These are phyloP conservation scores for Catagonus wagneri DNA, from an alignment of 2,113 vertebrate species.

Conservation along the genomic window DNA sequence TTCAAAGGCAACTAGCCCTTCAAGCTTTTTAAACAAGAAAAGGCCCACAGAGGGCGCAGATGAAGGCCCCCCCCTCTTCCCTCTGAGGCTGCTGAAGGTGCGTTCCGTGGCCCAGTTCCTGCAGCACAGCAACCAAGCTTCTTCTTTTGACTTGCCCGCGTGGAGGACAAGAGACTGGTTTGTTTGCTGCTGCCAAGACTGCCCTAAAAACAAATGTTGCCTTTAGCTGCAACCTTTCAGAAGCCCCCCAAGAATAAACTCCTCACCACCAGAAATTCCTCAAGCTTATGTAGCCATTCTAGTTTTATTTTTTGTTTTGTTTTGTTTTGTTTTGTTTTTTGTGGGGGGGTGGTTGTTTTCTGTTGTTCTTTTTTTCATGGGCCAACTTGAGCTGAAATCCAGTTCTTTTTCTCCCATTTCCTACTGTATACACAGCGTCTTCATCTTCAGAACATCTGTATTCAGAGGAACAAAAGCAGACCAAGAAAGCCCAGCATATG, in stretches of 20 bases:
- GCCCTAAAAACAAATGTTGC: slow-evolving; percentile 37
- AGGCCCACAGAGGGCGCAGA: not conserved
- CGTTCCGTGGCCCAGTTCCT: not conserved
- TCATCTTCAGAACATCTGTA: not conserved
- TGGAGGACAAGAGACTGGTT: not conserved
- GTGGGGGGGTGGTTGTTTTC: not conserved
- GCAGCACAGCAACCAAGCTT: not conserved
- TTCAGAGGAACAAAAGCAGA: not conserved
- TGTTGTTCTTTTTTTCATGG: not conserved
- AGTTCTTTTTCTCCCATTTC: slow-evolving; percentile 16
- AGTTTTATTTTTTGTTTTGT: not conserved
- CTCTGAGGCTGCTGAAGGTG: not conserved
- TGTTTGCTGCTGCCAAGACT: not conserved
- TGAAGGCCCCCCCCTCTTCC: not conserved
- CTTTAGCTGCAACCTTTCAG: slow-evolving; percentile 20
- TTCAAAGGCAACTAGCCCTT: not conserved
- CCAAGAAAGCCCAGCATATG: not conserved
- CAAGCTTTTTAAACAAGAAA: not conserved
- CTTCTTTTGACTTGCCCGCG: not conserved
- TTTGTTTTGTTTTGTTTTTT: too few species aligned
- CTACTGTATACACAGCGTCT: not conserved
- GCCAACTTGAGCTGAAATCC: slow-evolving; percentile 11
- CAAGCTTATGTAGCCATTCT: slow-evolving; percentile 32
- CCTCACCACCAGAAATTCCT: not conserved
- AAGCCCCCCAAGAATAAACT: not conserved